Base-by-base conservation (phyloP, 2,888 invertebrate species). In the Nebria salina region DNA sequence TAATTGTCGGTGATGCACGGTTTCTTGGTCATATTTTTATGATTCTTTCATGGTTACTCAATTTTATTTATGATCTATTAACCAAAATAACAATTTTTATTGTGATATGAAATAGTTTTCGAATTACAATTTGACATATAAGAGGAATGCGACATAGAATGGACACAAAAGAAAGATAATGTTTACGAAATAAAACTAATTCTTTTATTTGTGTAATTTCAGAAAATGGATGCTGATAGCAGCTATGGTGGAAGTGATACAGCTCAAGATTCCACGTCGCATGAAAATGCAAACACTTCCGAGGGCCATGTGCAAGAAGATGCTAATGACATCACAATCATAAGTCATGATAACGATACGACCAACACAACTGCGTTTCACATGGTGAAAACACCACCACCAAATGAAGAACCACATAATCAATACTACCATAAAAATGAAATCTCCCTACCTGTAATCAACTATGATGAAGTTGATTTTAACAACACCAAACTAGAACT, bases 181-280 rank as follows among this genome's bases (percentile, higher is more conserved):
- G 34, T 34, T 34, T 34, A 5, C 2, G 34, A 34, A 34, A 34
- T 34, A 34, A 1, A 34, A 34, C 34, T 34, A 34, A 34, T 34
- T 34, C 34, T 5, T 34, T 34, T 54, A 13, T 7, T 2, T 54
- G 54, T 70, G 5, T 34, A 26, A 3, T 73, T 73, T 9, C 20
- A 65, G 65, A 75, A 68, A 66, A 89, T 89, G 89, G 89, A 89
- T 84, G 88, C 89, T 65, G 89, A 89, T 84, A 89, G 89, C 84
- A 89, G 89, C 84, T 89, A 89, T 83, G 89, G 88, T 65, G 89
- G 89, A 83, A 89, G 88, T 85, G 89, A 89, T 84, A 89, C 89
- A 66, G 88, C 89, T 82, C 89, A 88, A 84, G 89, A 89, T 83
- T 85, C 84, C 73, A 85, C 84, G 77, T 72, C 68, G 11, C 68